phyloP scores from a whole-genome alignment of 2,113 vertebrate species.

The Anser cygnoides region DNA sequence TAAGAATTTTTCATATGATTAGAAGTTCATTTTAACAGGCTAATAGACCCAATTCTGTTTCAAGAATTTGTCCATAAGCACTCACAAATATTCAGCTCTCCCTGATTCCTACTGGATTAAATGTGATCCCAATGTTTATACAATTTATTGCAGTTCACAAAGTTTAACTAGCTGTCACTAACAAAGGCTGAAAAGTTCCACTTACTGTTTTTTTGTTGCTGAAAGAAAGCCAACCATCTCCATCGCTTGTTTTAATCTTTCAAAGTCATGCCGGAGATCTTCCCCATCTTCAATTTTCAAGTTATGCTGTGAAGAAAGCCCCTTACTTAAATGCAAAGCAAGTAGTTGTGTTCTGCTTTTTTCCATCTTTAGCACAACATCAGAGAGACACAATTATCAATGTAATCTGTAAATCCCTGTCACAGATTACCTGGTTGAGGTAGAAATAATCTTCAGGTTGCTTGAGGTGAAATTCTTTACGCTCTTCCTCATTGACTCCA shows the following conservation, averaged over 20 bases:
- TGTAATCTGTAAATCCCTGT: background rate
- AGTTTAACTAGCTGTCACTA: background rate
- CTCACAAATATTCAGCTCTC: background rate
- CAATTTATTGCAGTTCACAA: background rate
- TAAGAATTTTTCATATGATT: background rate
- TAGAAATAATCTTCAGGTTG: slow-evolving; percentile 97
- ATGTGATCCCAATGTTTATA: accelerated
- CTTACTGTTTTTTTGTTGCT: slow-evolving; percentile 95
- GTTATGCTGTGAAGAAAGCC: slow-evolving; percentile 82
- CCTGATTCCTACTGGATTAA: background rate
- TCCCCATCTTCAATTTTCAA: slow-evolving; percentile 98
- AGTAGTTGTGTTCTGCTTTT: background rate
- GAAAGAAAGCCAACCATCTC: slow-evolving; percentile 99
- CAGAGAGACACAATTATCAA: background rate
- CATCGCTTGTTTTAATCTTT: slow-evolving; percentile 97
- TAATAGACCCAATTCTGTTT: background rate
- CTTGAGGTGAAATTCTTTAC: slow-evolving; percentile 91
- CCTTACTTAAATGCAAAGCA: background rate
- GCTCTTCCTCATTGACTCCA: slow-evolving; percentile 89
- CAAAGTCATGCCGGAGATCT: slow-evolving; percentile 94
- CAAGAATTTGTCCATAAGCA: background rate
- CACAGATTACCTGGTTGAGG: slow-evolving; percentile 92
- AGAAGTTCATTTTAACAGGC: background rate
- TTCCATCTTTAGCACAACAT: background rate
- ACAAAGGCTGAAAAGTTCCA: background rate